Evolutionary conservation across 2,113 vertebrate species (phyloP).

Genomic region (Axis porcinus): DNA sequence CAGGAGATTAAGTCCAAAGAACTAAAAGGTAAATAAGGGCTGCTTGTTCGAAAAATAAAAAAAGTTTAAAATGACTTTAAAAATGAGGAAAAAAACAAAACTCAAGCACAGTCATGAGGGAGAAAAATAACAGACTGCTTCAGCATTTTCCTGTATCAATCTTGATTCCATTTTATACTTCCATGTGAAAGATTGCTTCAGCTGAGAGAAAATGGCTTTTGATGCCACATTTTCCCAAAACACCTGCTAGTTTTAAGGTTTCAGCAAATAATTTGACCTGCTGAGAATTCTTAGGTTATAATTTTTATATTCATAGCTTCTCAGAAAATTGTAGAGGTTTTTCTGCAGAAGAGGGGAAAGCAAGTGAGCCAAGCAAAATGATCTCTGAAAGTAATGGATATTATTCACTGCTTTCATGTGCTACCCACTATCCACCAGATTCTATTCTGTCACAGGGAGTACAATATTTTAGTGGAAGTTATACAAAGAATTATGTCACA

Average conservation of each 20-base stretch:
- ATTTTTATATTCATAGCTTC: constrained; percentile 39
- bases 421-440: neutral
- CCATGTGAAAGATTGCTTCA: neutral
- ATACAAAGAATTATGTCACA: neutral
- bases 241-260: constrained; percentile 5
- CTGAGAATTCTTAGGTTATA: constrained; percentile 28
- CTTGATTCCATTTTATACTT: neutral
- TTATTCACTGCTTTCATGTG: neutral
- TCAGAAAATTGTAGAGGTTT: constrained; percentile 38
- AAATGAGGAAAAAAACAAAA: neutral
- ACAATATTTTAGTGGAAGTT: neutral
- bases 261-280: constrained; percentile 41
- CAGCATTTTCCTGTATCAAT: constrained; percentile 17
- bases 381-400: neutral
- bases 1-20: neutral
- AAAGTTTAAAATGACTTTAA: neutral
- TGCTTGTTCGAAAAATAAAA: neutral
- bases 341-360: neutral
- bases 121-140: constrained; percentile 18
- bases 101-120: neutral
- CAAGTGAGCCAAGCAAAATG: neutral
- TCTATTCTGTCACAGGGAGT: neutral
- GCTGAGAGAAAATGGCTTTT: constrained; percentile 33
- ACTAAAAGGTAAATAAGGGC: neutral
- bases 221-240: constrained; percentile 39